Conservation (phyloP, 2,888 invertebrate genomes). For the Nymphalis c-album region DNA sequence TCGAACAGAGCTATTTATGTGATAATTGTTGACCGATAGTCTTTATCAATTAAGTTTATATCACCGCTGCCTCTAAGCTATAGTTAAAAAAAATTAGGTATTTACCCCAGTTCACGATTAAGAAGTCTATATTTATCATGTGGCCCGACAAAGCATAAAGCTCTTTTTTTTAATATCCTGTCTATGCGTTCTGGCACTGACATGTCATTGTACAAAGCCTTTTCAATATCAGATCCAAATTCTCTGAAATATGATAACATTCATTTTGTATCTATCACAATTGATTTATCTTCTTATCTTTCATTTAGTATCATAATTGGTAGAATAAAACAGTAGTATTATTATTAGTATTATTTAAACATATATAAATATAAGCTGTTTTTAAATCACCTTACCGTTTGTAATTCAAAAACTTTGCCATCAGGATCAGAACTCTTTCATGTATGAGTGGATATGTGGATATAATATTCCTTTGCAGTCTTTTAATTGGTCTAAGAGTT, state of each 20-base stretch:
- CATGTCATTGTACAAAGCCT: constrained; percentile 81
- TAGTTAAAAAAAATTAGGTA: constrained; percentile 13
- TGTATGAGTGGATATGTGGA: constrained; percentile 86
- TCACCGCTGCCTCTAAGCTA: no score
- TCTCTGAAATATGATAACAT: constrained; percentile 55
- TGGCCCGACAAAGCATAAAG: constrained; percentile 73
- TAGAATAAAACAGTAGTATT: not conserved
- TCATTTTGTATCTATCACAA: no score
- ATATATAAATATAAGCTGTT: no score
- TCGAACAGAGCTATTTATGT: no score
- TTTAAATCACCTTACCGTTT: constrained; percentile 66
- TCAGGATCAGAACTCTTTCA: constrained; percentile 83
- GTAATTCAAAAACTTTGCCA: constrained; percentile 83
- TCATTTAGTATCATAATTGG: no score
- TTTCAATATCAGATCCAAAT: constrained; percentile 76
- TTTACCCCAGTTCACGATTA: constrained; percentile 70
- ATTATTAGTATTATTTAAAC: not conserved
- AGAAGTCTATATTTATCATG: constrained; percentile 77
- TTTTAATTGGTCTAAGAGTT: constrained; percentile 56
- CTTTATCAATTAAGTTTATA: no score
- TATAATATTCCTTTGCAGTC: constrained; percentile 67
- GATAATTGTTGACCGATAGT: no score
- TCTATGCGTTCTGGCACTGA: constrained; percentile 79
- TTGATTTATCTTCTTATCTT: no score
- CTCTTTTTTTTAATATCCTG: constrained; percentile 79